Evolutionary conservation across 2,888 invertebrate species (phyloP).

Genomic region (Dioctria linearis): DNA sequence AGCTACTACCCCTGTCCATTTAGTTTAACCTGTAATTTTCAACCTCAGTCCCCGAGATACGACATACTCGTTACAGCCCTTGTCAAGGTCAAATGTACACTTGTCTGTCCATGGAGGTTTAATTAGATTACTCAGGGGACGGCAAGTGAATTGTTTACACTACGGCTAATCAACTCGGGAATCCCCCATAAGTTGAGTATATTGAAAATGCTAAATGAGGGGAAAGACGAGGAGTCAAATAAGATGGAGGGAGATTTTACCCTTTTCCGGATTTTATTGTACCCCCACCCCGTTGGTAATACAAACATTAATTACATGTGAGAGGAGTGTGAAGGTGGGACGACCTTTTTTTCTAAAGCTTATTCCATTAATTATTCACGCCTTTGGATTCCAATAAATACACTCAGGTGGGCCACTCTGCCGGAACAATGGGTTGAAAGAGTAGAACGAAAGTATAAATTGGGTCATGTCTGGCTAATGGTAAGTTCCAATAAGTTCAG

Average conservation of each 20-base stretch:
- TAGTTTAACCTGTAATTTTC: no score
- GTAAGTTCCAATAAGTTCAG: conserved; percentile 19
- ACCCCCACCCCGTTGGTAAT: background rate
- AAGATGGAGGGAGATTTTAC: no score
- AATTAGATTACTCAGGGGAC: conserved; percentile 19
- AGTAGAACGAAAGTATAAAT: background rate
- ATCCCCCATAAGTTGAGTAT: no score
- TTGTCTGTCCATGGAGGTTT: conserved; percentile 8
- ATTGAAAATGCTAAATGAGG: no score
- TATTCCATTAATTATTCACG: conserved; percentile 59
- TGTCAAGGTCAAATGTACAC: background rate
- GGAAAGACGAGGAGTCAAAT: no score
- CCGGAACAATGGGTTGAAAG: conserved; percentile 11
- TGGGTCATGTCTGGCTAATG: conserved; percentile 38
- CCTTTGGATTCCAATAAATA: conserved; percentile 57
- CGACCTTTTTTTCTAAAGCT: conserved; percentile 44
- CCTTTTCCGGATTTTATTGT: conserved; percentile 40
- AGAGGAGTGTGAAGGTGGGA: background rate
- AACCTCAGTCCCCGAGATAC: background rate
- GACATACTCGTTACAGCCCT: background rate
- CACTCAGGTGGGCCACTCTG: background rate
- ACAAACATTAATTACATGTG: conserved; percentile 41
- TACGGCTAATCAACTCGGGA: no score
- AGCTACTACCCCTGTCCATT: no score
- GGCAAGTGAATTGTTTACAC: no score